These are phyloP conservation scores for Heterotis niloticus DNA, from an alignment of 2,113 vertebrate species.

Conservation along the genomic window DNA sequence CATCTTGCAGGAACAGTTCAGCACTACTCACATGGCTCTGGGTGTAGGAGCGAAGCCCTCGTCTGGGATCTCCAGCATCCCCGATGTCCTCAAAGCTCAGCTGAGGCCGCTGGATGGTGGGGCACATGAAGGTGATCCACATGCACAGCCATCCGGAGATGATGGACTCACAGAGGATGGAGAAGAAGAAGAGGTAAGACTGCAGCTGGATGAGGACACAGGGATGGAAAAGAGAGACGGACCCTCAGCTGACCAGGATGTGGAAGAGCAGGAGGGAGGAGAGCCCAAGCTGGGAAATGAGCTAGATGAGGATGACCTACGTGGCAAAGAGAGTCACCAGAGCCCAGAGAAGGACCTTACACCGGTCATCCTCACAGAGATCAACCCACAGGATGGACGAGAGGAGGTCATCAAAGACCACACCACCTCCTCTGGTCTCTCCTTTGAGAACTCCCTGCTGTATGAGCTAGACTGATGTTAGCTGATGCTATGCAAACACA, in stretches of 20 bases:
- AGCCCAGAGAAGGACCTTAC: not conserved
- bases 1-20: constrained; percentile 16
- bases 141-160: not conserved
- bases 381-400: constrained; percentile 59
- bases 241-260: not conserved
- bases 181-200: not conserved
- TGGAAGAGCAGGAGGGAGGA: not conserved
- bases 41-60: no score
- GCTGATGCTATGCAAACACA: no score
- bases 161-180: not conserved
- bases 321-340: not conserved
- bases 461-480: constrained; percentile 77
- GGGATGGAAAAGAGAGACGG: no score
- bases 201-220: no score
- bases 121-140: not conserved
- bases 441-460: constrained; percentile 74
- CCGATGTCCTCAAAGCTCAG: not conserved
- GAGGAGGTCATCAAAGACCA: constrained; percentile 65
- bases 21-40: not conserved
- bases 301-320: constrained; percentile 37
- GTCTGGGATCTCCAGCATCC: no score
- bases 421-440: constrained; percentile 64
- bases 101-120: not conserved
- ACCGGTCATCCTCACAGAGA: constrained; percentile 57
- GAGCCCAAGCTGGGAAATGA: not conserved